A percentile compares a stretch with the other conserved stretches of the same genome.
Conservation (phyloP, 1,140 invertebrate species). For the Dryas iulia region DNA sequence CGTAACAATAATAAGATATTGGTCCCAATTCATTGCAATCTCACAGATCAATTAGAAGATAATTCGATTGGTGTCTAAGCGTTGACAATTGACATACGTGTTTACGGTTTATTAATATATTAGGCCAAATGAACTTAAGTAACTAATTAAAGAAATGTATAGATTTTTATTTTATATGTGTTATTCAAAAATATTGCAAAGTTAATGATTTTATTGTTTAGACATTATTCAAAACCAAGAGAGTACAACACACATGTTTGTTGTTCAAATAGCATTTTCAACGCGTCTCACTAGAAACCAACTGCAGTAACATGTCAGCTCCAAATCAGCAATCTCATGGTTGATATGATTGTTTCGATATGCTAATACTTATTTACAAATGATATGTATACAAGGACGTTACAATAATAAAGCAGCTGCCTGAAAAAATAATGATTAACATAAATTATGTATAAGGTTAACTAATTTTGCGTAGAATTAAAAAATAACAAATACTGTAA, state of each 20-base stretch:
- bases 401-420: neutral
- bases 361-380: constrained; percentile 8
- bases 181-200: neutral
- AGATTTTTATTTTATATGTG: neutral
- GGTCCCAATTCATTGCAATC: constrained; percentile 62
- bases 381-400: constrained; percentile 6
- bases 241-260: neutral
- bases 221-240: neutral
- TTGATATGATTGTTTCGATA: constrained; percentile 7
- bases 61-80: neutral
- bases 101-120: neutral
- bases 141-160: neutral
- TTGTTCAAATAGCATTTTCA: neutral
- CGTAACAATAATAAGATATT: constrained; percentile 48
- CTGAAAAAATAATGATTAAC: neutral
- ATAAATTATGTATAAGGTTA: neutral
- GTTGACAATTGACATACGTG: neutral
- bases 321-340: constrained; percentile 2
- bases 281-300: constrained; percentile 49
- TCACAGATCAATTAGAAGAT: constrained; percentile 29
- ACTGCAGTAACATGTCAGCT: constrained; percentile 52
- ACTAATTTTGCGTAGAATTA: constrained; percentile 2
- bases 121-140: constrained; percentile 31
- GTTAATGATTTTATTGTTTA: neutral
- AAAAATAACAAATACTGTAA: constrained; percentile 6